These are phyloP conservation scores for Siphlonurus alternatus DNA, from an alignment of 2,888 invertebrate species.

Conservation along the genomic window DNA sequence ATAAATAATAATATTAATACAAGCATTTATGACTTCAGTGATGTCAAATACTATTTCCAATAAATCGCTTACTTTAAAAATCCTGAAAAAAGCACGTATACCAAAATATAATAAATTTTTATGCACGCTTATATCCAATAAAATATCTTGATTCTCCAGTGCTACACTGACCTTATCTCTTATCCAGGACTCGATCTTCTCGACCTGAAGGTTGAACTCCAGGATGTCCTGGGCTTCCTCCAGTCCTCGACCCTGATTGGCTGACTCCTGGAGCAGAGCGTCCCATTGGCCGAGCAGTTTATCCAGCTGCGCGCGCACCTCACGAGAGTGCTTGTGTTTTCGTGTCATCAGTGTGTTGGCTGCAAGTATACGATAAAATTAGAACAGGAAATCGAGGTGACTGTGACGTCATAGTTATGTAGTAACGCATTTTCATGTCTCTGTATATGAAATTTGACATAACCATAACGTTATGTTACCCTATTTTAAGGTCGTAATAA, in stretches of 20 bases:
- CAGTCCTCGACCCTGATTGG: slow-evolving; percentile 57
- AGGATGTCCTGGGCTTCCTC: slow-evolving; percentile 96
- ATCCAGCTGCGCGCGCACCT: slow-evolving; percentile 50
- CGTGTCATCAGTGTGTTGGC: slow-evolving; percentile 51
- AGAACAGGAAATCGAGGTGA: too few relatives aligned
- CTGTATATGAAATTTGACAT: too few relatives aligned
- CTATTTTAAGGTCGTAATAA: too few relatives aligned
- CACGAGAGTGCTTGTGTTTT: slow-evolving; percentile 50
- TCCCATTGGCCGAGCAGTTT: slow-evolving; percentile 59
- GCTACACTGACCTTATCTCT: slow-evolving; percentile 84
- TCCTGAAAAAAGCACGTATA: neutral
- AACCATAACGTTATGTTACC: too few relatives aligned
- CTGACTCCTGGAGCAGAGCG: slow-evolving; percentile 52
- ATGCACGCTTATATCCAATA: neutral
- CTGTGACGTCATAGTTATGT: too few relatives aligned
- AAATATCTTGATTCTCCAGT: neutral
- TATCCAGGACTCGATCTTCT: slow-evolving; percentile 95
- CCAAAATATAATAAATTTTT: neutral
- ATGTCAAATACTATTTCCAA: too few relatives aligned
- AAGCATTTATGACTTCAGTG: too few relatives aligned
- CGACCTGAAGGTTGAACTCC: slow-evolving; percentile 90
- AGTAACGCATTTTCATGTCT: too few relatives aligned
- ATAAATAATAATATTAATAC: too few relatives aligned
- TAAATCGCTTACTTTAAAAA: too few relatives aligned
- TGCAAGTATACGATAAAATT: slow-evolving; percentile 9